These are phyloP conservation scores for Siniperca scherzeri DNA, from an alignment of 2,797 vertebrate species.

Conservation along the genomic window DNA sequence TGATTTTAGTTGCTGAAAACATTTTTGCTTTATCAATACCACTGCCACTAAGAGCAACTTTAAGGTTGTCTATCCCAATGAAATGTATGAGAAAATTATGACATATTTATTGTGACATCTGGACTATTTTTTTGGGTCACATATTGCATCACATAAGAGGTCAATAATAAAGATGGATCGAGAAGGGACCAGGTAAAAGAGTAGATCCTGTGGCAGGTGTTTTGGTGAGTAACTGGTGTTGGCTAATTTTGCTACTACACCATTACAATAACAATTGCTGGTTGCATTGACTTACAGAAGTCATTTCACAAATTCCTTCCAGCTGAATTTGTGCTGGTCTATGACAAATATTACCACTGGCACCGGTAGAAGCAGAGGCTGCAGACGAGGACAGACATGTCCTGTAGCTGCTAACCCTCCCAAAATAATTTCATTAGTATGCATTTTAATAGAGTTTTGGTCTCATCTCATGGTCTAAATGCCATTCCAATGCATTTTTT, in stretches of 20 bases:
- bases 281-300: conserved; percentile 8
- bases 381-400: conserved; percentile 42
- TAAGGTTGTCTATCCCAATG: not conserved
- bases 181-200: not conserved
- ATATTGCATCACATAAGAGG: not conserved
- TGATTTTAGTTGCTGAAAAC: not conserved
- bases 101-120: not conserved
- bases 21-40: not conserved
- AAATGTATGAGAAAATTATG: not conserved
- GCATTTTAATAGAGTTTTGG: conserved; percentile 29
- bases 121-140: too few relatives aligned
- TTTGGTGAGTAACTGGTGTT: not conserved
- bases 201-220: not conserved
- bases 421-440: conserved; percentile 46
- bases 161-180: not conserved
- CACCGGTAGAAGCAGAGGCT: conserved; percentile 22
- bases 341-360: conserved; percentile 40
- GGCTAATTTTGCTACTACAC: not conserved
- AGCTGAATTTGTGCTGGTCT: conserved; percentile 38
- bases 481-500: conserved; percentile 14
- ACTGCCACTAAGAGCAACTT: not conserved
- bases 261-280: conserved; percentile 2
- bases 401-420: conserved; percentile 34
- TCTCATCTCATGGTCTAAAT: conserved; percentile 7
- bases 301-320: conserved; percentile 8